A percentile compares a stretch with the other conserved stretches of the same genome.
Conservation (phyloP, 2,888 invertebrate genomes). For the Mimachlamys varia region DNA sequence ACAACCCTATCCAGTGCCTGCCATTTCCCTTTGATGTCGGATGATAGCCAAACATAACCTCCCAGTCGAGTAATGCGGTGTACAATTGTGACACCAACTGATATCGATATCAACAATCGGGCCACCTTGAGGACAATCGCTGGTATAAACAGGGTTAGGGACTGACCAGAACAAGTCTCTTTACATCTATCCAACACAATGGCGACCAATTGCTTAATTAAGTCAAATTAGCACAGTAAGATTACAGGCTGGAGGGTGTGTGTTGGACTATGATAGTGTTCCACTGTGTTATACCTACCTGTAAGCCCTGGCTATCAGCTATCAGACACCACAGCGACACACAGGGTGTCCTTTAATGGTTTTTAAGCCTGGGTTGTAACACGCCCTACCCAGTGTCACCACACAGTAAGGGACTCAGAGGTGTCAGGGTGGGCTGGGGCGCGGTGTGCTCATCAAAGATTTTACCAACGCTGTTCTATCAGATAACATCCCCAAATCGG, state of each 20-base stretch:
- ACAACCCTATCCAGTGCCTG: background rate
- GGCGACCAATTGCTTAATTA: background rate
- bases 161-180: background rate
- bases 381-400: background rate
- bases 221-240: background rate
- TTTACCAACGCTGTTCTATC: background rate
- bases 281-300: background rate
- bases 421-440: slow-evolving; percentile 4
- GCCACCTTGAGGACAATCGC: background rate
- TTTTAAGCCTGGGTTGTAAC: background rate
- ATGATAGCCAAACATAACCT: background rate
- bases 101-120: background rate
- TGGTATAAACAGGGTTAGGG: background rate
- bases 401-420: background rate
- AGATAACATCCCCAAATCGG: slow-evolving; percentile 5
- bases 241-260: background rate
- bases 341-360: background rate
- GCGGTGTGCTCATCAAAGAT: background rate
- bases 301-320: background rate
- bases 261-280: slow-evolving; percentile 11
- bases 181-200: slow-evolving; percentile 17
- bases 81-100: background rate
- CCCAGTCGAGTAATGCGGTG: background rate
- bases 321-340: background rate
- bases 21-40: background rate